Evolutionary conservation across 2,113 vertebrate genomes (phyloP).

Genomic region (Piprites chloris): DNA sequence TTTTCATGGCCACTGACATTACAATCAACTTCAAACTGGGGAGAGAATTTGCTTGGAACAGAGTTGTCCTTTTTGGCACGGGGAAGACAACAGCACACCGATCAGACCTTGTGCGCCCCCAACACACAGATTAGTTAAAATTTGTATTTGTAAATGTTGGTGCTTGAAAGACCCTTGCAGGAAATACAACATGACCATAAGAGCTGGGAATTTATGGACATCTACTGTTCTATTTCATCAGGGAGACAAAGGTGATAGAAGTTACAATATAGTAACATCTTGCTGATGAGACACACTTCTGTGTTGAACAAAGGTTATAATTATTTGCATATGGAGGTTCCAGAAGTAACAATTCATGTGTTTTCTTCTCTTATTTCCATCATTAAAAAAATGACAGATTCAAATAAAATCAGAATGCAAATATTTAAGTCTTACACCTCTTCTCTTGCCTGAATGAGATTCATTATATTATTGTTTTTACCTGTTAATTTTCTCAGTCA

Average conservation of each 20-base stretch:
- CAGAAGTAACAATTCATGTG: background rate
- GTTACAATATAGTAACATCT: background rate
- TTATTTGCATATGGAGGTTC: background rate
- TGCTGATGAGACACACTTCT: background rate
- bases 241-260: background rate
- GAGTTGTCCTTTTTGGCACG: background rate
- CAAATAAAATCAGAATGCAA: background rate
- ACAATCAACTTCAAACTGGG: background rate
- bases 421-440: background rate
- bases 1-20: background rate
- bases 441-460: background rate
- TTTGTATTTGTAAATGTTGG: fast-evolving
- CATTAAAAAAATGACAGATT: background rate
- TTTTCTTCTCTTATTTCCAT: background rate
- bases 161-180: background rate
- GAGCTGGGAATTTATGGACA: background rate
- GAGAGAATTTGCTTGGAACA: background rate
- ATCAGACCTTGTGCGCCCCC: background rate
- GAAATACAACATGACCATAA: background rate
- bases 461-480: background rate
- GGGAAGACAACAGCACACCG: background rate
- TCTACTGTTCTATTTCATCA: background rate
- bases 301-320: background rate
- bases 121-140: background rate
- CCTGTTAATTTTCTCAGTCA: background rate